Evolutionary conservation across 2,113 vertebrate genomes (phyloP).

Genomic region (Meriones unguiculatus): DNA sequence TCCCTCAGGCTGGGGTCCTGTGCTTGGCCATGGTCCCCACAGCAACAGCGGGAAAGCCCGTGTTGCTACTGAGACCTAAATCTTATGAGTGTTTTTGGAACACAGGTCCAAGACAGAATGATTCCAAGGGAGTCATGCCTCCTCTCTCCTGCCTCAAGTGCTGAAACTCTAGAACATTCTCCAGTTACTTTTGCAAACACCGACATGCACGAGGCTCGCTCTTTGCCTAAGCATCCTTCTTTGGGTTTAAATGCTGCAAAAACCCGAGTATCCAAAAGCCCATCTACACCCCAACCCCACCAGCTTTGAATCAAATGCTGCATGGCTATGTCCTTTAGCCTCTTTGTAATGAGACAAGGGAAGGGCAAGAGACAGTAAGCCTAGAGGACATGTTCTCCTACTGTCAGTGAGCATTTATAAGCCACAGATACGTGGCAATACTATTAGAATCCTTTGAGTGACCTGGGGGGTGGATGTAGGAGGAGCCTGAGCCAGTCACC

Average conservation of each 20-base stretch:
- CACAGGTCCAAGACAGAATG: background rate
- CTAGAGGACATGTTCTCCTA: rapidly evolving
- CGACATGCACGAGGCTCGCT: background rate
- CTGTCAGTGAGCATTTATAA: rapidly evolving
- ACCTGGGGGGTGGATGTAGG: background rate
- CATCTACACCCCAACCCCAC: too few relatives aligned
- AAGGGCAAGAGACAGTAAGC: too few relatives aligned
- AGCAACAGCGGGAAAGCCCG: too few relatives aligned
- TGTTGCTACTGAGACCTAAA: background rate
- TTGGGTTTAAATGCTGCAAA: background rate
- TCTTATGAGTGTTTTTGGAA: background rate
- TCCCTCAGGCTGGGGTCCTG: too few relatives aligned
- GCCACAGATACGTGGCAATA: background rate
- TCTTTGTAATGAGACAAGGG: rapidly evolving
- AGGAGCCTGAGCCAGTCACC: rapidly evolving
- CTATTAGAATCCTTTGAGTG: background rate
- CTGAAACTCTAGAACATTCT: background rate
- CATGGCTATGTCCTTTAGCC: background rate
- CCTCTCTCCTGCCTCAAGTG: background rate
- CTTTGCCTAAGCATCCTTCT: background rate
- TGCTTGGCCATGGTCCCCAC: too few relatives aligned
- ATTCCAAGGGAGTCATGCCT: rapidly evolving
- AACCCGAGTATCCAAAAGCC: background rate
- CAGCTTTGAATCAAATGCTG: background rate
- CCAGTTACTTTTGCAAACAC: too few relatives aligned